Base-by-base conservation (phyloP, 2,888 invertebrate species). In the Campoplex nolae region DNA sequence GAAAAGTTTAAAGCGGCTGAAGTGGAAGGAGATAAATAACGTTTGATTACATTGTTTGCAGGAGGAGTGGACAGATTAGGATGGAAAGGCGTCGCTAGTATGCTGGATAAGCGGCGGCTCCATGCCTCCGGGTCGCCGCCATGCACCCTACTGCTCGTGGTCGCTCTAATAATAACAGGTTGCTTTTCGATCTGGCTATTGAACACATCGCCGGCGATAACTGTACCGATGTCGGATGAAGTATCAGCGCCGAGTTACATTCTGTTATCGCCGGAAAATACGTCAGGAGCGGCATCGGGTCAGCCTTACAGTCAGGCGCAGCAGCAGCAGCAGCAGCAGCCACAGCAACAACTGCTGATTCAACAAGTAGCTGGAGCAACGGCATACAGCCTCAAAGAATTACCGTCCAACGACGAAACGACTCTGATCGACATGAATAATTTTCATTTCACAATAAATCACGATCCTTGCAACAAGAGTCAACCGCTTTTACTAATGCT, bases 401-500 rank as follows among this genome's bases (percentile, higher is more conserved):
- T 94, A 77, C 90, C 93, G 81, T 88, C 90, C 89, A 92, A 90
- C 84, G 94, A 94, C 90, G 91, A 91, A 89, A 91, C 92, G 35
- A 94, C 91, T 8, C 89, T 94, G 75, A 94, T 94, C 76, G 92
- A 94, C 86, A 93, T 97, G 71, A 94, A 95, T 73, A 94, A 96
- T 90, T 97, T 97, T 92, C 93, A 95, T 23, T 97, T 97, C 92
- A 94, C 95, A 77, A 95, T 96, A 67, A 95, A 96, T 88, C 96
- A 96, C 80, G 94, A 95, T 35, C 95, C 95, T 1, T 97, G 97
- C 90, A 94, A 95, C 76, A 93, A 94, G 32, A 94, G 95, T 65
- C 91, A 92, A 38, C 94, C 94, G n/a, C 90, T 94, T 74, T 88
- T 95, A 71, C 89, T 95, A 45, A 94, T 95, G 86, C 90, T 95